Base-by-base conservation (phyloP, 2,113 vertebrate genomes). In the Lethenteron reissneri region DNA sequence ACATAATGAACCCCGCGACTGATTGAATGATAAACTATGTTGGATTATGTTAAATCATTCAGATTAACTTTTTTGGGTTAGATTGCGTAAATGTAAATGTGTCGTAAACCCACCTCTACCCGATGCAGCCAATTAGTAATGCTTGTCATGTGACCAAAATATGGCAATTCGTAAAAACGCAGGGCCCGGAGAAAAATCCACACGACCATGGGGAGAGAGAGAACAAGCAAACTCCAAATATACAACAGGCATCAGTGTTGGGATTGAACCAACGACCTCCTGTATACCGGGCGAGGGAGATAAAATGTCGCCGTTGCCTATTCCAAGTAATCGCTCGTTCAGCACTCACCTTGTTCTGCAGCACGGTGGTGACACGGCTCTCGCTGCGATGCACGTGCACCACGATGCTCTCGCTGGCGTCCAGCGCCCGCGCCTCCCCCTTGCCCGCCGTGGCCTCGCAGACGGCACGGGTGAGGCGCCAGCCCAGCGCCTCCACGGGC, bases 341-440 rank as follows among this genome's bases (percentile, higher is more conserved):
- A 41, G 41, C 41, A 41, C 41, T 41, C 41, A 95, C 90, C 88
- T 92, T 87, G 69, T 95, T 95, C 77, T 86, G 84, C 74, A 92
- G 84, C 71, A 88, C 82, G 56, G 88, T 84, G 5, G 85, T 88
- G 77, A 96, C 81, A 73, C 88, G 84, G 74, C 78, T 81, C 70
- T 87, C 83, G 10, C 73, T 77, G 71, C 69, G 81, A 71, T 80
- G 82, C 15, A 85, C 92, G 75, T 88, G 76, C 74, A 90, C 13
- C 8, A 85, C 76, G 70, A 91, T 71, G 57, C 80, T 80, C 72
- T 84, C 87, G 41, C 81, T 81, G 68, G 83, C 84, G 57, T 83
- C 80, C 76, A 95, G 80, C 8, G 76, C 74, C 78, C 79, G 82
- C 72, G 84, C 81, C 70, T 85, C 81, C 10, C 84, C 84, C 76